phyloP scores from a whole-genome alignment of 1,140 invertebrate species.

The Drosophila ambigua region DNA sequence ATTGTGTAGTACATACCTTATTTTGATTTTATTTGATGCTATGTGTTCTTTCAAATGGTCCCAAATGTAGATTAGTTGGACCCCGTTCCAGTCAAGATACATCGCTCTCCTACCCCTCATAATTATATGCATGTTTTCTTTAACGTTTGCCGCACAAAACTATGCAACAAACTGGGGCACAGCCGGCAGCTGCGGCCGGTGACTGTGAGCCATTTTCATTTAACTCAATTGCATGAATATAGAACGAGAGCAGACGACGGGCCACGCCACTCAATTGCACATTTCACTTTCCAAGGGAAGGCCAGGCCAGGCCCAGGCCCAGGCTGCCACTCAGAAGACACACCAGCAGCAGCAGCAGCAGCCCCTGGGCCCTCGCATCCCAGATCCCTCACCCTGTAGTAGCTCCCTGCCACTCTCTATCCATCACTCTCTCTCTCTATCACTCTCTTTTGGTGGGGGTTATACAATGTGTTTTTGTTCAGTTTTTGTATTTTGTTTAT shows the following conservation, averaged over 20 bases:
- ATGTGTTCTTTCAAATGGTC: too few relatives aligned
- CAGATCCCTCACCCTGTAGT: background rate
- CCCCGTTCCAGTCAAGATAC: too few relatives aligned
- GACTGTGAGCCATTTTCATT: conserved; percentile 32
- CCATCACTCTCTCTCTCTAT: conserved; percentile 11
- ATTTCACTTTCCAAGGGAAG: conserved; percentile 80
- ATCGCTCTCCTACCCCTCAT: conserved; percentile 4
- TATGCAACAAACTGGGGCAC: conserved; percentile 54
- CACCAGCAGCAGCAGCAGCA: background rate
- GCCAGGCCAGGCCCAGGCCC: background rate
- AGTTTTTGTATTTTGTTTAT: conserved; percentile 43
- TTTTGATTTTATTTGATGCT: too few relatives aligned
- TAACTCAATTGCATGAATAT: conserved; percentile 70
- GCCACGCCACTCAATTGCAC: conserved; percentile 60
- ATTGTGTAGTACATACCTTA: too few relatives aligned
- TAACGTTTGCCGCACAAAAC: conserved; percentile 45
- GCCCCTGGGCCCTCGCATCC: conserved; percentile 2
- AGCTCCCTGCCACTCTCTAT: conserved; percentile 8
- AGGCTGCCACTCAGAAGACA: conserved; percentile 42
- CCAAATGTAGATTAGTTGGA: too few relatives aligned
- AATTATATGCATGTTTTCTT: conserved; percentile 31
- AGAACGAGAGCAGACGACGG: conserved; percentile 41
- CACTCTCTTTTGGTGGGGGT: conserved; percentile 27
- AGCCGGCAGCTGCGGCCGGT: too few relatives aligned
- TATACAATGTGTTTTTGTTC: conserved; percentile 66